Conservation (phyloP, 1,140 invertebrate species). For the Hylyphantes graminicola region DNA sequence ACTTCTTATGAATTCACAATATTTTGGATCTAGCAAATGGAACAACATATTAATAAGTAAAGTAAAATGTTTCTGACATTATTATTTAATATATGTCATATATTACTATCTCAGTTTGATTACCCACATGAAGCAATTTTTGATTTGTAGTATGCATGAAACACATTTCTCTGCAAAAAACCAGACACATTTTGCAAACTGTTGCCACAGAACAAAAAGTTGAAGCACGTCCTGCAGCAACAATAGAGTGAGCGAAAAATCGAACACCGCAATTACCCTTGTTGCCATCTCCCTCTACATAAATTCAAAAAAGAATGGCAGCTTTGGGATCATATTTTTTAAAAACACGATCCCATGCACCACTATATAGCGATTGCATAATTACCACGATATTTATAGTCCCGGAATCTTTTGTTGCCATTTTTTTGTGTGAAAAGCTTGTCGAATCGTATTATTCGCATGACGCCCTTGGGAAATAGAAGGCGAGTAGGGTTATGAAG, state of each 20-base stretch:
- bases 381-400: constrained; percentile 51
- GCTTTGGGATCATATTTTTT: constrained; percentile 53
- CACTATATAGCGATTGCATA: constrained; percentile 47
- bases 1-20: too few species aligned
- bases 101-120: too few species aligned
- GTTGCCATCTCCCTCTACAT: constrained; percentile 47
- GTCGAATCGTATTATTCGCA: constrained; percentile 52
- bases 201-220: constrained; percentile 28
- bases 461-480: constrained; percentile 42
- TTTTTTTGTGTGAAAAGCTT: constrained; percentile 11
- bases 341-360: constrained; percentile 21
- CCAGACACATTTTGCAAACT: constrained; percentile 32
- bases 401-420: constrained; percentile 10
- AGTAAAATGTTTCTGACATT: too few species aligned
- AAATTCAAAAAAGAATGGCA: constrained; percentile 53
- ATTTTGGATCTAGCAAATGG: too few species aligned
- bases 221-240: constrained; percentile 43
- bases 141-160: too few species aligned
- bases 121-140: too few species aligned
- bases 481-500: background rate
- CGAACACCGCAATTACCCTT: constrained; percentile 37
- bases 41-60: too few species aligned
- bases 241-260: constrained; percentile 22
- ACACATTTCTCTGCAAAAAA: background rate
- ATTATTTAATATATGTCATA: too few species aligned